Conservation (phyloP, 2,797 vertebrate species). For the Gymnodraco acuticeps region DNA sequence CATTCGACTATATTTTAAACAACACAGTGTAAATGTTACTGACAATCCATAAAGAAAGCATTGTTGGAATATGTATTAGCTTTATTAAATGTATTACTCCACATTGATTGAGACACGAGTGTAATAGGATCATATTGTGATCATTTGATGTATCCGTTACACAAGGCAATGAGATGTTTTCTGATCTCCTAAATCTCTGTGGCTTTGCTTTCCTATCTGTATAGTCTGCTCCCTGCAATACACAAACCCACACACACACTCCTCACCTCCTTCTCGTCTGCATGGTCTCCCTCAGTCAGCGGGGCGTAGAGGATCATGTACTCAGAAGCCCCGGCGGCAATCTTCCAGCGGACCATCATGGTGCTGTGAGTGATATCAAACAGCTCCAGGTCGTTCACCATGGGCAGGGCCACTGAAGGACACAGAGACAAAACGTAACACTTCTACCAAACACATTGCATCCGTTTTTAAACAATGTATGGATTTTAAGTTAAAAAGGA, state of each 20-base stretch:
- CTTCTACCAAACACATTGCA: neutral
- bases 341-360: conserved; percentile 88
- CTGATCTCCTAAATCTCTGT: neutral
- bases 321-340: conserved; percentile 86
- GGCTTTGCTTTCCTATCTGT: neutral
- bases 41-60: no score
- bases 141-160: no score
- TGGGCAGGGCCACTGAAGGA: conserved; percentile 88
- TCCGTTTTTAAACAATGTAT: neutral
- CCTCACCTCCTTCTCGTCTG: conserved; percentile 95
- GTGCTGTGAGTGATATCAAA: conserved; percentile 90
- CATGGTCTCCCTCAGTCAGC: conserved; percentile 88
- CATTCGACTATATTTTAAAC: no score
- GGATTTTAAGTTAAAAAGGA: neutral
- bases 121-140: no score
- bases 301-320: conserved; percentile 96
- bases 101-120: no score
- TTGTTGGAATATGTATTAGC: no score
- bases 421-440: neutral
- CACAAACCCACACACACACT: neutral
- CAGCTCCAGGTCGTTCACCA: conserved; percentile 87
- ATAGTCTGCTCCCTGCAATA: neutral
- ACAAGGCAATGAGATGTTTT: neutral
- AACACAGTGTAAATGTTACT: no score
- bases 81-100: no score